Percentiles rank a stretch among this genome's conserved stretches.
Evolutionary conservation across 1,140 invertebrate genomes (phyloP).

Genomic region (Orius laevigatus): DNA sequence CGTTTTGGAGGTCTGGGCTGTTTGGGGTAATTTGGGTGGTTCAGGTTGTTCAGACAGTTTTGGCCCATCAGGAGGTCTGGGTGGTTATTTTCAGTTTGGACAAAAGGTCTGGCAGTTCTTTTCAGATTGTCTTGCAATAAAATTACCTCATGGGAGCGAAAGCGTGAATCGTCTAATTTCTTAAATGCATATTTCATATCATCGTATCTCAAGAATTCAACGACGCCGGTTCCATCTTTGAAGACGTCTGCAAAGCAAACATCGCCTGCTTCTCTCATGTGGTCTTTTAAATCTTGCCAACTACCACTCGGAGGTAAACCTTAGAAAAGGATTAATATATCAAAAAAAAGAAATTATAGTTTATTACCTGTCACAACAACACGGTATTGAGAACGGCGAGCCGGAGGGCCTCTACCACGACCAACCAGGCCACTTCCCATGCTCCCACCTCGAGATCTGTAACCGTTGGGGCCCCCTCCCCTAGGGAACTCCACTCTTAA

Average conservation of each 20-base stretch:
- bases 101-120: too few species aligned
- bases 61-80: too few species aligned
- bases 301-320: conserved; percentile 78
- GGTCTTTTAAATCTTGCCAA: conserved; percentile 98
- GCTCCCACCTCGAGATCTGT: conserved; percentile 29
- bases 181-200: conserved; percentile 99
- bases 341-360: too few species aligned
- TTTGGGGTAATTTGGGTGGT: too few species aligned
- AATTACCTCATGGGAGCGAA: conserved; percentile 28
- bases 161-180: conserved; percentile 93
- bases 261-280: conserved; percentile 97
- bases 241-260: conserved; percentile 98
- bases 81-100: too few species aligned
- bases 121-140: too few species aligned
- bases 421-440: conserved; percentile 32
- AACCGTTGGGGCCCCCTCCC: conserved; percentile 41
- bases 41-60: too few species aligned
- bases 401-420: conserved; percentile 41
- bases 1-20: too few species aligned
- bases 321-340: background rate
- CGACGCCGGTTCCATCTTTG: conserved; percentile 95
- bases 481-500: conserved; percentile 87
- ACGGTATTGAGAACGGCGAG: conserved; percentile 80
- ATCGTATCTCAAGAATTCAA: conserved; percentile 91
- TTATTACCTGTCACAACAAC: conserved; percentile 47